Percentiles rank a stretch among this genome's conserved stretches.
phyloP scores from a whole-genome alignment of 1,140 invertebrate species.

The Pseudoatta argentina region DNA sequence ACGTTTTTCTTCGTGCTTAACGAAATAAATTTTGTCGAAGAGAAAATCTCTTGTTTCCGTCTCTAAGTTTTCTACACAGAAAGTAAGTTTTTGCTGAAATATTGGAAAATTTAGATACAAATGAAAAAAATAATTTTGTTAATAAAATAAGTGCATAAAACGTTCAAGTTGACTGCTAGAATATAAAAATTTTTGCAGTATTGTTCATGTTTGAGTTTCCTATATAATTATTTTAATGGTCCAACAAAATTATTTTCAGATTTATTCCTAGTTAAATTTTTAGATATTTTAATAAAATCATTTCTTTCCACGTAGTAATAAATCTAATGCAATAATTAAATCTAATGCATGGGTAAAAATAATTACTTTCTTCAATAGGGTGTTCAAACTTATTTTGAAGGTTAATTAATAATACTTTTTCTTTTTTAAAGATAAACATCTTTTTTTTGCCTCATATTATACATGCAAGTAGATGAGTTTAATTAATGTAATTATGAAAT shows the following conservation, averaged over 20 bases:
- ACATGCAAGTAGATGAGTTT: background rate
- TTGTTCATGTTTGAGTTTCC: too few species aligned
- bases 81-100: too few species aligned
- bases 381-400: background rate
- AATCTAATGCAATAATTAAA: conserved; percentile 1
- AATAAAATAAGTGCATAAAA: too few species aligned
- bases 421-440: background rate
- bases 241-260: too few species aligned
- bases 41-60: background rate
- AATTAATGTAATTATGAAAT: background rate
- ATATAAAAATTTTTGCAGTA: too few species aligned
- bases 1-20: background rate
- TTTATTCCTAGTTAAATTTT: too few species aligned
- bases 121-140: too few species aligned
- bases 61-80: too few species aligned
- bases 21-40: background rate
- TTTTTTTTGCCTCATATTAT: background rate
- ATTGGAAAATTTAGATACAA: too few species aligned
- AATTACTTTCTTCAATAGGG: background rate
- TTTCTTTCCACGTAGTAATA: background rate
- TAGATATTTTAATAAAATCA: too few species aligned
- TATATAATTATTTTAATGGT: too few species aligned
- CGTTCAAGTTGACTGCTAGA: too few species aligned
- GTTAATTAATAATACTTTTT: background rate
- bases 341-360: background rate